phyloP scores from a whole-genome alignment of 2,113 vertebrate species.

The Triplophysa siluroides region DNA sequence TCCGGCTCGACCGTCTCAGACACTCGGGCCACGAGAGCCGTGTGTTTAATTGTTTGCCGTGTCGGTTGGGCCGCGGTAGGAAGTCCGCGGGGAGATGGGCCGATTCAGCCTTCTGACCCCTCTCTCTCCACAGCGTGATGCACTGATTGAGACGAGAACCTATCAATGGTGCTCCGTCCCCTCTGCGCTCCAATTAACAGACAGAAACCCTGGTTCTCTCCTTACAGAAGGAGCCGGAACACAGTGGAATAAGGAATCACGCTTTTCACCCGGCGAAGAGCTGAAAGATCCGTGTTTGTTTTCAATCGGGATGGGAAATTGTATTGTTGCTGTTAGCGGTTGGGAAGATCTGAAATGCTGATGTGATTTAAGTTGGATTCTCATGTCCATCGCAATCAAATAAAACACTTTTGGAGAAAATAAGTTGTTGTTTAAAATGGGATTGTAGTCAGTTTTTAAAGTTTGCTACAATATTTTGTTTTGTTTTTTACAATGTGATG shows the following conservation, averaged over 20 bases:
- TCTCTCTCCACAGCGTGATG: constrained; percentile 67
- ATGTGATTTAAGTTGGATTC: too few relatives aligned
- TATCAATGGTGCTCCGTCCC: constrained; percentile 72
- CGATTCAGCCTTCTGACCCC: constrained; percentile 75
- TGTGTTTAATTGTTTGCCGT: constrained; percentile 81
- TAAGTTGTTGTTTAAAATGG: too few relatives aligned
- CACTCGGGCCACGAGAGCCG: constrained; percentile 66
- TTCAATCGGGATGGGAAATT: constrained; percentile 33
- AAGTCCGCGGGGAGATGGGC: constrained; percentile 72
- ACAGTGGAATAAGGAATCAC: constrained; percentile 52
- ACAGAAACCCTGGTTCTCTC: constrained; percentile 64
- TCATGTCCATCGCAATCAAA: too few relatives aligned
- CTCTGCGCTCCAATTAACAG: constrained; percentile 77
- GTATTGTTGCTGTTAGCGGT: too few relatives aligned
- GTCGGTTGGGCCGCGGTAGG: constrained; percentile 69
- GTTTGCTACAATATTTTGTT: too few relatives aligned
- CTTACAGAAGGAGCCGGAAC: constrained; percentile 33
- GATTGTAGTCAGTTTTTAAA: too few relatives aligned
- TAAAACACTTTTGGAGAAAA: too few relatives aligned
- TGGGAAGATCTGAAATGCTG: too few relatives aligned
- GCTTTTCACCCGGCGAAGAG: constrained; percentile 14
- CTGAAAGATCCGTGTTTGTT: constrained; percentile 33
- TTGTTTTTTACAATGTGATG: too few relatives aligned
- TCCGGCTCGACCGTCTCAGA: constrained; percentile 63
- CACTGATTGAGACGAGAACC: constrained; percentile 74